Conservation (phyloP, 2,888 invertebrate genomes). For the Ennomos fuscantarius region DNA sequence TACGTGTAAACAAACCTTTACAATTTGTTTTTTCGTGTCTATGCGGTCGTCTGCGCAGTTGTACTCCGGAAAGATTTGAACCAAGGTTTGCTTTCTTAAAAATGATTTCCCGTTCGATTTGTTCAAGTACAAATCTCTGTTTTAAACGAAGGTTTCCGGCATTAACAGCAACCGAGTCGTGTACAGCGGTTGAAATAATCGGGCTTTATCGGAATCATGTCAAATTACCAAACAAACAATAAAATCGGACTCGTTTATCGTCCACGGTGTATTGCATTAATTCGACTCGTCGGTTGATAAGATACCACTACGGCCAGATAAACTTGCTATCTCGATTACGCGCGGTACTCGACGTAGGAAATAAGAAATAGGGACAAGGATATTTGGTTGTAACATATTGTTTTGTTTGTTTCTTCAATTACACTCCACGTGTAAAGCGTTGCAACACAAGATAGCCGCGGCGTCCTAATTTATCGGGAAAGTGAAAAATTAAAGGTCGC, state of each 20-base stretch:
- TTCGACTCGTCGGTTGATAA: constrained; percentile 65
- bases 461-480: constrained; percentile 41
- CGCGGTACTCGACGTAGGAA: constrained; percentile 71
- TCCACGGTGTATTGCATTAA: constrained; percentile 67
- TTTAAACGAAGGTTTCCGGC: constrained; percentile 32
- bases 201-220: constrained; percentile 51
- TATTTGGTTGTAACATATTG: constrained; percentile 59
- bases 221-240: constrained; percentile 59
- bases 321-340: constrained; percentile 74
- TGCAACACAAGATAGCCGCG: constrained; percentile 58
- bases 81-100: constrained; percentile 33
- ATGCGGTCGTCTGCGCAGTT: constrained; percentile 38
- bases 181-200: constrained; percentile 25
- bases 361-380: constrained; percentile 82
- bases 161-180: constrained; percentile 8
- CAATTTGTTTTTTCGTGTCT: constrained; percentile 56
- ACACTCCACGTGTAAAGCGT: constrained; percentile 70
- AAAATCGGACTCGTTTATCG: constrained; percentile 61
- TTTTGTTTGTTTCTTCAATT: constrained; percentile 74
- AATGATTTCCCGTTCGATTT: constrained; percentile 27
- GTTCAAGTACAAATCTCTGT: constrained; percentile 15
- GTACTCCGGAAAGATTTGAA: constrained; percentile 35
- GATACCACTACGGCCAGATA: constrained; percentile 69
- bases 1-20: constrained; percentile 61
- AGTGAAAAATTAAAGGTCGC: constrained; percentile 39